These are phyloP conservation scores for Helobdella robusta DNA, from an alignment of 2,888 invertebrate genomes.

Conservation along the genomic window DNA sequence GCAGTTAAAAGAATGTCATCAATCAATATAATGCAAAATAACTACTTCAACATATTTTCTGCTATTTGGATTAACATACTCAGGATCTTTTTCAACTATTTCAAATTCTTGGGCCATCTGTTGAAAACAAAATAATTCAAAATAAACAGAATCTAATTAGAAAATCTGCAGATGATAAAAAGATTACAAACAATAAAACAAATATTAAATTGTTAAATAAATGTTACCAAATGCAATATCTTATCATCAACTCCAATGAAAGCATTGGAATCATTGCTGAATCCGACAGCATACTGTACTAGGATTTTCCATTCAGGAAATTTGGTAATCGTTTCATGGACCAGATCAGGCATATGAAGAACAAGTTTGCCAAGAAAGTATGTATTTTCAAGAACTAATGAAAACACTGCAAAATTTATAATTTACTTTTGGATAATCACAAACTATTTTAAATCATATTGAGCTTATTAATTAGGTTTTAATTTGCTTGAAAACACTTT, in stretches of 20 bases:
- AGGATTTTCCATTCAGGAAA: background rate
- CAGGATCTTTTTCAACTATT: background rate
- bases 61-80: conserved; percentile 9
- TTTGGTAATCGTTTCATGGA: background rate
- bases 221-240: conserved; percentile 6
- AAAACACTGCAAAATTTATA: background rate
- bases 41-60: conserved; percentile 1
- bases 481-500: no score
- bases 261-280: background rate
- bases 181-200: background rate
- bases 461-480: no score
- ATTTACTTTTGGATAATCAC: no score
- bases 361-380: conserved; percentile 11
- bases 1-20: background rate
- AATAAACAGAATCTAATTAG: background rate
- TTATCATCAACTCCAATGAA: background rate
- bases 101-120: conserved; percentile 6
- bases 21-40: background rate
- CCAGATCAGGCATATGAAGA: conserved; percentile 4
- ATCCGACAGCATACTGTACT: conserved; percentile 7
- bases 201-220: background rate
- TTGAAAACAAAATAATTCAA: background rate
- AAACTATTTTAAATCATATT: no score
- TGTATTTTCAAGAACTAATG: conserved; percentile 8
- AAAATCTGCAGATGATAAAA: background rate